Conservation (phyloP, 1,140 invertebrate genomes). For the Tetramorium parvispinum region DNA sequence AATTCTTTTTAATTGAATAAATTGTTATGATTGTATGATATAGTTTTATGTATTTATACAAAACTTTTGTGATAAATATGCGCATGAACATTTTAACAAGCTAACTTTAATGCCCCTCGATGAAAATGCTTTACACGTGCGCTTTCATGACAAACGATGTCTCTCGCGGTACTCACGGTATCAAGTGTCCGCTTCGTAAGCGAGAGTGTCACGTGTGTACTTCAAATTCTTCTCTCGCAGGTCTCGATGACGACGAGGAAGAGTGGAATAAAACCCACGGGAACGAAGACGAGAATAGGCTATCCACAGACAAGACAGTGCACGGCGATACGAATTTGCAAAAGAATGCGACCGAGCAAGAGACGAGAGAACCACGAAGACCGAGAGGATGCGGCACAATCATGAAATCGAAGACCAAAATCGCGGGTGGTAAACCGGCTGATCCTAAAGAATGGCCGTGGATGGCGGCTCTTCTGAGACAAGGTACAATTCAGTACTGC, state of each 20-base stretch:
- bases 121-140: not conserved
- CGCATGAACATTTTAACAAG: not conserved
- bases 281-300: not conserved
- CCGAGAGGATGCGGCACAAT: slow-evolving; percentile 89
- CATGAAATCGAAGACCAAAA: slow-evolving; percentile 85
- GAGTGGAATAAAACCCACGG: not conserved
- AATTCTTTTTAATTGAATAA: not conserved
- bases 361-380: slow-evolving; percentile 69
- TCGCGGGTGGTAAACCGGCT: slow-evolving; percentile 88
- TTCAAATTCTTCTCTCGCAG: slow-evolving; percentile 2
- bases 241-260: slow-evolving; percentile 7
- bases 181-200: not conserved
- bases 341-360: not conserved
- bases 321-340: not conserved
- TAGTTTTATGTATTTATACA: not conserved
- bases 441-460: slow-evolving; percentile 92
- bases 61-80: not conserved
- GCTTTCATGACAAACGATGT: slow-evolving; percentile 12
- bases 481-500: slow-evolving; percentile 88
- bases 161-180: not conserved
- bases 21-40: not conserved
- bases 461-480: slow-evolving; percentile 90
- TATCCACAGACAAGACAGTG: not conserved
- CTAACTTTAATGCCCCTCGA: not conserved
- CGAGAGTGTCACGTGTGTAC: not conserved